A percentile compares a stretch with the other conserved stretches of the same genome.
Conservation (phyloP, 2,113 vertebrate genomes). For the Clupea harengus region DNA sequence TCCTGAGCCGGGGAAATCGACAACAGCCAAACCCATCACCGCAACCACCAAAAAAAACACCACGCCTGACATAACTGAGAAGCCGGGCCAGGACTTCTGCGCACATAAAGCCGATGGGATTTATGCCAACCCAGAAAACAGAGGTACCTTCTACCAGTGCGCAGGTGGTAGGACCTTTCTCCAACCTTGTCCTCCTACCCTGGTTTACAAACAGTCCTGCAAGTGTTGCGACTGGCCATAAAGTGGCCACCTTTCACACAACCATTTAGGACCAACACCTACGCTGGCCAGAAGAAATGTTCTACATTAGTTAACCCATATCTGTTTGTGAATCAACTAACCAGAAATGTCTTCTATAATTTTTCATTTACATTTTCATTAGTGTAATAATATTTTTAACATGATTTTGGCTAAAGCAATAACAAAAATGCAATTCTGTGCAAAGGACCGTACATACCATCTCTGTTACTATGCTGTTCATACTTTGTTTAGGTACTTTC, state of each 20-base stretch:
- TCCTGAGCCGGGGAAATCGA: background rate
- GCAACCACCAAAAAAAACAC: background rate
- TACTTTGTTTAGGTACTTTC: background rate
- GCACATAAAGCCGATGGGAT: constrained; percentile 41
- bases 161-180: constrained; percentile 40
- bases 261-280: background rate
- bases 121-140: constrained; percentile 52
- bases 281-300: background rate
- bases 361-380: background rate
- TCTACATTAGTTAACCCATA: background rate
- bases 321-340: background rate
- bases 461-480: background rate
- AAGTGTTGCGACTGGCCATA: constrained; percentile 60
- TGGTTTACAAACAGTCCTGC: constrained; percentile 55
- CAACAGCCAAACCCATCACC: background rate
- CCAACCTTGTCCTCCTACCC: constrained; percentile 40
- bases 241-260: background rate
- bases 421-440: background rate
- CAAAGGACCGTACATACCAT: background rate
- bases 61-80: background rate
- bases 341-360: background rate
- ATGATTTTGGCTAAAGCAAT: background rate
- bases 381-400: background rate
- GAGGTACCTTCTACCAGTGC: constrained; percentile 57
- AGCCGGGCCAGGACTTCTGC: constrained; percentile 52